Conservation (phyloP, 2,888 invertebrate species). For the Protodeltote pygarga region DNA sequence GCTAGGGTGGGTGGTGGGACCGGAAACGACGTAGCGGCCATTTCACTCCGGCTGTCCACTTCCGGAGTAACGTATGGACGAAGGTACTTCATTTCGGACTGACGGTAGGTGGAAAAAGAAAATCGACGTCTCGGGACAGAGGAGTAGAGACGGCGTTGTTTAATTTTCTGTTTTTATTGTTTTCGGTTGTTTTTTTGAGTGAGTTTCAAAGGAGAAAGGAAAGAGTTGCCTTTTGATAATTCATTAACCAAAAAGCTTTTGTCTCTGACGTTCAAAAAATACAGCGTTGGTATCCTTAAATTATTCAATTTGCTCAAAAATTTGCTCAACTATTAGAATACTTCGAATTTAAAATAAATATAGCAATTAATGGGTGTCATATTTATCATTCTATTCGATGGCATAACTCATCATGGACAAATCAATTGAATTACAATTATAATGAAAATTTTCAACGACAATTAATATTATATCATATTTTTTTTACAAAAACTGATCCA, state of each 20-base stretch:
- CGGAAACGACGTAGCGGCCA: slow-evolving; percentile 67
- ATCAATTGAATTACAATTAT: too few species aligned
- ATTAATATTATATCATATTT: too few species aligned
- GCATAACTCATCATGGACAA: too few species aligned
- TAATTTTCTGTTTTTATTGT: slow-evolving; percentile 11
- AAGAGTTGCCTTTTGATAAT: too few species aligned
- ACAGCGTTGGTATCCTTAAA: too few species aligned
- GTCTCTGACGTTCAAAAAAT: too few species aligned
- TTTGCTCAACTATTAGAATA: too few species aligned
- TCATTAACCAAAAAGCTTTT: too few species aligned
- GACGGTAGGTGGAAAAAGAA: slow-evolving; percentile 76
- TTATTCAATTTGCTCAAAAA: too few species aligned
- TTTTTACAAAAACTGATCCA: not conserved
- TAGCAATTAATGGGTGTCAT: not conserved
- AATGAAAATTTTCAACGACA: too few species aligned
- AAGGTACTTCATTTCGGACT: slow-evolving; percentile 81
- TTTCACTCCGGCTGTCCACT: slow-evolving; percentile 77
- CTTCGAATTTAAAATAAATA: not conserved
- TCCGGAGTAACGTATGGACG: slow-evolving; percentile 77
- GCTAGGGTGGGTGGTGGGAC: slow-evolving; percentile 50
- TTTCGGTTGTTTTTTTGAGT: slow-evolving; percentile 3
- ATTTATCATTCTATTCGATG: too few species aligned
- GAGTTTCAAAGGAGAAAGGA: not conserved
- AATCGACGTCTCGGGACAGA: slow-evolving; percentile 67
- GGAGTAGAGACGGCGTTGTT: slow-evolving; percentile 53